phyloP scores from a whole-genome alignment of 2,888 invertebrate species.

The Parnassius mnemosyne region DNA sequence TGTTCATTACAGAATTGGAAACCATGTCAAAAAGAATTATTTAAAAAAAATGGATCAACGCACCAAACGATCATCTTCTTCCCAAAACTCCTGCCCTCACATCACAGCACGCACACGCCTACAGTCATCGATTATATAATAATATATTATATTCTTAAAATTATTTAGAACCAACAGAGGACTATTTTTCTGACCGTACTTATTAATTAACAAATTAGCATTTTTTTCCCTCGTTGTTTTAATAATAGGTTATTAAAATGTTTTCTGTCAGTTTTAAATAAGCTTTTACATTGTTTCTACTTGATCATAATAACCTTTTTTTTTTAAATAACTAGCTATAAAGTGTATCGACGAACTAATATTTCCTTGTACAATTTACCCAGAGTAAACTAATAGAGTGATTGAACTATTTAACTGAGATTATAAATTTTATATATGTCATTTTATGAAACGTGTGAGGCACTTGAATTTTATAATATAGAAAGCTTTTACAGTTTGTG shows the following conservation, averaged over 20 bases:
- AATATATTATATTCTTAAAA: slow-evolving; percentile 17
- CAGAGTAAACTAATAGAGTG: slow-evolving; percentile 7
- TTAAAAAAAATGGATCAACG: background rate
- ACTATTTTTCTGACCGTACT: background rate
- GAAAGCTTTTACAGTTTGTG: slow-evolving; percentile 5
- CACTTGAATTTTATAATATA: slow-evolving; percentile 17
- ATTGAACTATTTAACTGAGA: slow-evolving; percentile 15
- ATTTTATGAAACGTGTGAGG: slow-evolving; percentile 12
- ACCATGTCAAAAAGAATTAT: too few relatives aligned
- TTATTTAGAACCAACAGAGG: slow-evolving; percentile 20
- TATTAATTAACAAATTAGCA: background rate
- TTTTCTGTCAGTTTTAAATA: slow-evolving; percentile 17
- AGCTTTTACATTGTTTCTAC: slow-evolving; percentile 18
- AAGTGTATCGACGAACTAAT: background rate
- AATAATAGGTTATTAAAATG: background rate
- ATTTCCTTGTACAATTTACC: slow-evolving; percentile 12
- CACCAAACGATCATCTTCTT: slow-evolving; percentile 9
- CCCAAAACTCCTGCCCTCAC: slow-evolving; percentile 7
- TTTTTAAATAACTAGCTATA: slow-evolving; percentile 19
- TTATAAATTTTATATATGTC: slow-evolving; percentile 10
- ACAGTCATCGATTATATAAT: slow-evolving; percentile 17
- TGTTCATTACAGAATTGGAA: too few relatives aligned
- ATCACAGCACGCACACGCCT: slow-evolving; percentile 23
- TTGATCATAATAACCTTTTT: slow-evolving; percentile 11
- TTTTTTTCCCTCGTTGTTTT: background rate